phyloP scores from a whole-genome alignment of 2,113 vertebrate species.

The Acinonyx jubatus region DNA sequence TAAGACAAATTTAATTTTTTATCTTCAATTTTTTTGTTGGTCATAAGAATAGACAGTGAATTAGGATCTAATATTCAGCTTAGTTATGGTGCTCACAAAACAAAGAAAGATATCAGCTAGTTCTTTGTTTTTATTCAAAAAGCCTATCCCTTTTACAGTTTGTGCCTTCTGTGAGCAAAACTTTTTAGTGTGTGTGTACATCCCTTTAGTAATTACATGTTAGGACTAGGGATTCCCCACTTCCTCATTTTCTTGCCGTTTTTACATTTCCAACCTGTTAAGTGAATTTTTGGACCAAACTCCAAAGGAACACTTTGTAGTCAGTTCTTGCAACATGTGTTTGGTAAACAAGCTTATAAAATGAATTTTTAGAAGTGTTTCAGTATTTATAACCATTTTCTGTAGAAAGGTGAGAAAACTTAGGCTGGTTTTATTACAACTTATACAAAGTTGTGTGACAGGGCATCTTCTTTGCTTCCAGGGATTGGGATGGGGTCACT shows the following conservation, averaged over 20 bases:
- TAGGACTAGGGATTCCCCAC: background rate
- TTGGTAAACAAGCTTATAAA: conserved; percentile 67
- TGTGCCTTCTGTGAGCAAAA: conserved; percentile 12
- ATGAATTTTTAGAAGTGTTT: conserved; percentile 47
- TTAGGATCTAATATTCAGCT: conserved; percentile 46
- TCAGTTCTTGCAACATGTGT: conserved; percentile 39
- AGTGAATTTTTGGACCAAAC: conserved; percentile 83
- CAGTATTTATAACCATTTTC: conserved; percentile 55
- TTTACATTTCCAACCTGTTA: conserved; percentile 56
- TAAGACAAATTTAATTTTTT: conserved; percentile 68
- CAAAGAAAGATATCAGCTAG: conserved; percentile 58
- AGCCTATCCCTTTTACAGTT: conserved; percentile 52
- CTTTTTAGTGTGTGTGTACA: background rate
- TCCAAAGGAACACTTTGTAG: conserved; percentile 17
- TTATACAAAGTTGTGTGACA: background rate
- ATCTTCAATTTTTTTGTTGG: conserved; percentile 70
- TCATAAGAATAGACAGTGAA: conserved; percentile 15
- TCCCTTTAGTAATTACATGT: background rate
- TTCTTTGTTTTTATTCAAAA: conserved; percentile 48
- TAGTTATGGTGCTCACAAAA: conserved; percentile 68
- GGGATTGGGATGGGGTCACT: background rate
- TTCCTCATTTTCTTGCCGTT: conserved; percentile 42
- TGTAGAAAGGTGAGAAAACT: background rate
- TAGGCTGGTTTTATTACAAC: background rate
- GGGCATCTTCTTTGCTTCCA: background rate